Evolutionary conservation across 37 sponge, comb jelly and placozoan genomes (phyloP).

Genomic region (Beroe forskalii): DNA sequence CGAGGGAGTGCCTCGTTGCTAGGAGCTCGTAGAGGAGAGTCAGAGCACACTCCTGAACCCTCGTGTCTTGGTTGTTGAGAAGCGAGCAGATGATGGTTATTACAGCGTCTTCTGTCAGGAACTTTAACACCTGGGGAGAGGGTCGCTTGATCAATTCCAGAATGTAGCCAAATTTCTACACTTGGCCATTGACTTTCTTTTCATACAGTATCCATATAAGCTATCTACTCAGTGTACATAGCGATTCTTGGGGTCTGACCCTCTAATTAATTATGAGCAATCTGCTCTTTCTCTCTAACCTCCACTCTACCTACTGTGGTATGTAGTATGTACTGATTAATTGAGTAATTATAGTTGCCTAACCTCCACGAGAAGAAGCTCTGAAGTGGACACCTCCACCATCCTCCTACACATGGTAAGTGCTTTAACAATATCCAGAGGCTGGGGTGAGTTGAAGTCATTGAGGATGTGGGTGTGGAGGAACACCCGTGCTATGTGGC

Average conservation of each 20-base stretch:
- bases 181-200: not conserved
- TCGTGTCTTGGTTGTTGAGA: slow-evolving; percentile 13
- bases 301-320: too few relatives aligned
- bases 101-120: slow-evolving; percentile 47
- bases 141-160: not conserved
- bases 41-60: slow-evolving; percentile 7
- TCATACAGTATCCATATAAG: too few relatives aligned
- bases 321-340: too few relatives aligned
- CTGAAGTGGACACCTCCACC: slow-evolving; percentile 9
- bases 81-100: slow-evolving; percentile 16
- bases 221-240: too few relatives aligned
- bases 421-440: slow-evolving; percentile 6
- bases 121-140: slow-evolving; percentile 19
- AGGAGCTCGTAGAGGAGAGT: not conserved
- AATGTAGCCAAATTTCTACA: not conserved
- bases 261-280: too few relatives aligned
- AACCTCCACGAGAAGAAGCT: slow-evolving; percentile 57
- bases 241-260: too few relatives aligned
- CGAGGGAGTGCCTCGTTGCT: slow-evolving; percentile 46
- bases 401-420: slow-evolving; percentile 29
- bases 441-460: slow-evolving; percentile 23
- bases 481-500: slow-evolving; percentile 24
- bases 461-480: slow-evolving; percentile 48
- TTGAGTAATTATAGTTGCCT: too few relatives aligned
- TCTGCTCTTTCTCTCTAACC: too few relatives aligned